These are phyloP conservation scores for Mormyrus lacerda DNA, from an alignment of 2,113 vertebrate species.

Conservation along the genomic window DNA sequence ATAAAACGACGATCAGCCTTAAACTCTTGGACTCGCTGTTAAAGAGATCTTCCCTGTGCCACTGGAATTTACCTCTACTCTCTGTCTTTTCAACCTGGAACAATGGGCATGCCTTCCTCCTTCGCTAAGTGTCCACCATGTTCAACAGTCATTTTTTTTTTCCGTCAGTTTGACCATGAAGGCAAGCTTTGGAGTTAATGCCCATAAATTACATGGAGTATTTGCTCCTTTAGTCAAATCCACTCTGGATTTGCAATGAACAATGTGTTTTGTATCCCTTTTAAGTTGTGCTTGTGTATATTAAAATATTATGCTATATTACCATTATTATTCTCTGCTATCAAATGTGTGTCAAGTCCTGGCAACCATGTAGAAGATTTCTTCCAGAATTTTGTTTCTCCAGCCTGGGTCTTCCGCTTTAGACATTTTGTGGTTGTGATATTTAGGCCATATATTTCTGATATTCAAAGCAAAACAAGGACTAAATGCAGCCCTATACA, in stretches of 20 bases:
- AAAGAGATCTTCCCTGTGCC: not conserved
- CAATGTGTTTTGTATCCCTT: not conserved
- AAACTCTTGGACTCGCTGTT: slow-evolving; percentile 34
- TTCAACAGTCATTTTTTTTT: not conserved
- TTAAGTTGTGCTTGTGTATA: not conserved
- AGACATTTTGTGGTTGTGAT: not conserved
- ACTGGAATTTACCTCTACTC: not conserved
- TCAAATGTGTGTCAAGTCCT: not conserved
- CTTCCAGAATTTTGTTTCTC: not conserved
- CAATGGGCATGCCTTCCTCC: not conserved
- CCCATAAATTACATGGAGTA: not conserved
- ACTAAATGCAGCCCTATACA: not conserved
- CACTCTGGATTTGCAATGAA: not conserved
- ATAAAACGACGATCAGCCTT: slow-evolving; percentile 46
- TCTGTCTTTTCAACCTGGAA: slow-evolving; percentile 20
- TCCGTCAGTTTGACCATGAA: not conserved
- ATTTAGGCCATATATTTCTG: not conserved
- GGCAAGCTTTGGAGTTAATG: not conserved
- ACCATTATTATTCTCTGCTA: not conserved
- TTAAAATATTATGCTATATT: not conserved
- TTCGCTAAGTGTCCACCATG: not conserved
- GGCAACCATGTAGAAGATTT: not conserved
- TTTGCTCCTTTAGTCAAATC: not conserved
- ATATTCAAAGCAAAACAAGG: not conserved
- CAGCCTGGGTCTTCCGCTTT: not conserved